These are phyloP conservation scores for Mythimna pallens DNA, from an alignment of 2,888 invertebrate species.

Conservation along the genomic window DNA sequence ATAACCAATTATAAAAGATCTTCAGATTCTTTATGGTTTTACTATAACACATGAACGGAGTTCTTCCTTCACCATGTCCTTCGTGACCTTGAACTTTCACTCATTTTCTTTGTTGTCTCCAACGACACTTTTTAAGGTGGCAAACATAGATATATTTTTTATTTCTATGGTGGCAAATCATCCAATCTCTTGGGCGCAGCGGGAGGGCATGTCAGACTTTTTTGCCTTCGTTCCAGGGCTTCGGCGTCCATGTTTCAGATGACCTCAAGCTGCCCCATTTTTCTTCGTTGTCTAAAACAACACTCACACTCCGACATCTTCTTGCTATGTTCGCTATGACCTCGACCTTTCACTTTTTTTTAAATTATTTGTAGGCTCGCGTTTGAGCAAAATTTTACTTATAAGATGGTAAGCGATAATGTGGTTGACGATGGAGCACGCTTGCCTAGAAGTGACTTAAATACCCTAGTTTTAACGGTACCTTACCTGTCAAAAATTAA, in stretches of 20 bases:
- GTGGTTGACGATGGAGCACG: background rate
- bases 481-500: no score
- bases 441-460: background rate
- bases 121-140: background rate
- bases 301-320: background rate
- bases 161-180: no score
- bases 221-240: no score
- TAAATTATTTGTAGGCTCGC: no score
- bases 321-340: background rate
- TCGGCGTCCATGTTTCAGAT: no score
- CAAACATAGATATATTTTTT: no score
- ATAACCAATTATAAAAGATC: no score
- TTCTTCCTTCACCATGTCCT: background rate
- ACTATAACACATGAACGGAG: background rate
- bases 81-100: background rate
- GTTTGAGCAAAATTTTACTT: no score
- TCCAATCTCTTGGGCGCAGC: no score
- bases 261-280: background rate
- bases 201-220: no score
- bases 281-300: constrained; percentile 13
- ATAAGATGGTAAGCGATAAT: no score
- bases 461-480: background rate
- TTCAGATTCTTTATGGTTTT: no score
- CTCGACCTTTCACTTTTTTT: background rate
- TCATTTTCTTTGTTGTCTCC: constrained; percentile 21